Evolutionary conservation across 2,888 invertebrate species (phyloP).

Genomic region (Spicauda simplicius): DNA sequence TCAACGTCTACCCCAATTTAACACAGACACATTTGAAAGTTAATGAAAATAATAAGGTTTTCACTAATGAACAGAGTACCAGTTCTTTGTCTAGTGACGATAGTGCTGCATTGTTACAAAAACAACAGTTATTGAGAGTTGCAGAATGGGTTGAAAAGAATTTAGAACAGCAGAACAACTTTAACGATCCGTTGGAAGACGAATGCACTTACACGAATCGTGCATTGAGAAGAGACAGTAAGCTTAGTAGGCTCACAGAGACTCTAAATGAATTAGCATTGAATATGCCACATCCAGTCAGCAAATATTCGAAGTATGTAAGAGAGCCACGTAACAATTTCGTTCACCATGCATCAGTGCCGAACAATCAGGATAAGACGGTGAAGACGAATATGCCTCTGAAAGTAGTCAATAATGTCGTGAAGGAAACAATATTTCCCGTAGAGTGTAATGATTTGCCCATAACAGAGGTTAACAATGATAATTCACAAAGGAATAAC

Average conservation of each 20-base stretch:
- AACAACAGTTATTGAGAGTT: slow-evolving; percentile 88
- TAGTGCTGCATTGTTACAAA: slow-evolving; percentile 83
- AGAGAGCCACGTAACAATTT: slow-evolving; percentile 64
- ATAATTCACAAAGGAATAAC: slow-evolving; percentile 60
- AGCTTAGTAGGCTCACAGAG: slow-evolving; percentile 69
- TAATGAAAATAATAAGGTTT: slow-evolving; percentile 73
- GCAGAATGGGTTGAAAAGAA: slow-evolving; percentile 92
- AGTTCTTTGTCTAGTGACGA: slow-evolving; percentile 82
- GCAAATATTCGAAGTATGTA: slow-evolving; percentile 71
- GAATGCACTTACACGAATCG: slow-evolving; percentile 67
- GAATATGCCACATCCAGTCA: slow-evolving; percentile 80
- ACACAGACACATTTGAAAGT: slow-evolving; percentile 80
- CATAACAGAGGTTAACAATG: slow-evolving; percentile 66
- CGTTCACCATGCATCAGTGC: slow-evolving; percentile 56
- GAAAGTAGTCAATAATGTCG: slow-evolving; percentile 61
- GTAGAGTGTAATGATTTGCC: slow-evolving; percentile 71
- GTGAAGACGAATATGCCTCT: slow-evolving; percentile 45
- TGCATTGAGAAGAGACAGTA: slow-evolving; percentile 64
- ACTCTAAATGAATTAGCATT: slow-evolving; percentile 76
- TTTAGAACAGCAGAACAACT: slow-evolving; percentile 78
- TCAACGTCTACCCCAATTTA: slow-evolving; percentile 78
- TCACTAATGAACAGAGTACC: slow-evolving; percentile 79
- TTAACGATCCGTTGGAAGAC: slow-evolving; percentile 74
- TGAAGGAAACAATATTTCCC: slow-evolving; percentile 76
- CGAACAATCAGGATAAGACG: slow-evolving; percentile 52